Conservation (phyloP, 2,888 invertebrate genomes). For the Pterobdella sp. region DNA sequence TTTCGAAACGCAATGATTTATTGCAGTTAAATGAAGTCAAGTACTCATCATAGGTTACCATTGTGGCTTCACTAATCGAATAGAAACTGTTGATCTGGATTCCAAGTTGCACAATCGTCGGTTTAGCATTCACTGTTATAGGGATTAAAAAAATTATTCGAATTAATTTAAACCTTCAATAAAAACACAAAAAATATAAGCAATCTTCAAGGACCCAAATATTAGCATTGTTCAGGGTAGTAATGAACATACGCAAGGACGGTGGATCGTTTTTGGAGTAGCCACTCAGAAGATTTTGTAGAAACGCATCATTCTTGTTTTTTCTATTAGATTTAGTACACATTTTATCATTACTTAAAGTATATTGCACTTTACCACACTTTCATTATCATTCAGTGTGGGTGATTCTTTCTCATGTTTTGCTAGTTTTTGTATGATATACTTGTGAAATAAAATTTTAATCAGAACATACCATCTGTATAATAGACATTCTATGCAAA, state of each 20-base stretch:
- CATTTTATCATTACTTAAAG: no score
- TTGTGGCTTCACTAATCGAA: slow-evolving; percentile 26
- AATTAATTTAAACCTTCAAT: background rate
- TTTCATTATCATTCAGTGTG: no score
- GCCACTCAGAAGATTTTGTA: slow-evolving; percentile 3
- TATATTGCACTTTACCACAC: no score
- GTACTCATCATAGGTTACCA: slow-evolving; percentile 13
- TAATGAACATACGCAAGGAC: background rate
- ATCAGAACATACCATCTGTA: no score
- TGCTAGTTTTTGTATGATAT: no score
- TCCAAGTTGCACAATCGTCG: slow-evolving; percentile 20
- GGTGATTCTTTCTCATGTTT: no score
- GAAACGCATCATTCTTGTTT: slow-evolving; percentile 12
- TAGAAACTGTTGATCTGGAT: slow-evolving; percentile 26
- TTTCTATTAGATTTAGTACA: background rate
- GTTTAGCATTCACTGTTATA: background rate
- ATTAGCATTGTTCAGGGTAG: background rate
- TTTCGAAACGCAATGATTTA: no score
- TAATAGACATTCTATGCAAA: no score
- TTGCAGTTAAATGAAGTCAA: no score
- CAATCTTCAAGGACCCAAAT: background rate
- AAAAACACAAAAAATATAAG: background rate
- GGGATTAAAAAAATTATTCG: background rate
- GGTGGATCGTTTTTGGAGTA: slow-evolving; percentile 25
- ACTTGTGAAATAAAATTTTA: no score